Conservation (phyloP, 2,797 vertebrate species). For the Cynodonichthys magdalenae region DNA sequence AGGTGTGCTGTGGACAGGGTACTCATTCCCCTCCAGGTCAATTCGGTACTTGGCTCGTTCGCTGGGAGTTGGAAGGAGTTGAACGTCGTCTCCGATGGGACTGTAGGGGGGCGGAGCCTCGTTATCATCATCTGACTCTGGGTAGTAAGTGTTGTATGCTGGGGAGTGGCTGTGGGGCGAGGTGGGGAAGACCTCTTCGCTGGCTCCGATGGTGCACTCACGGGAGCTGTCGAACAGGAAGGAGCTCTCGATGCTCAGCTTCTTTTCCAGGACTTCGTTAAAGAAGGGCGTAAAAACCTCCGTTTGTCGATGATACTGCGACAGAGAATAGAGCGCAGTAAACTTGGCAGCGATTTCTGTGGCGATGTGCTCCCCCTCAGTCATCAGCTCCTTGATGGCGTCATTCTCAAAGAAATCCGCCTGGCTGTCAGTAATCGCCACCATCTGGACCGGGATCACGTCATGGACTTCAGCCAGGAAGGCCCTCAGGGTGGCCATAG, state of each 20-base stretch:
- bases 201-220: slow-evolving; percentile 85
- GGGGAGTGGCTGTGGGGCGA: slow-evolving; percentile 92
- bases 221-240: slow-evolving; percentile 91
- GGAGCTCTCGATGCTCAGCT: slow-evolving; percentile 92
- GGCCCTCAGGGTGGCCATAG: slow-evolving; percentile 98
- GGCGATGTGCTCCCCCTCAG: slow-evolving; percentile 98
- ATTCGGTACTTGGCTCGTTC: slow-evolving; percentile 92
- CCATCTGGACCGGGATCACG: slow-evolving; percentile 97
- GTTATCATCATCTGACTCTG: slow-evolving; percentile 95
- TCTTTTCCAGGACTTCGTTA: slow-evolving; percentile 96
- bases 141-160: slow-evolving; percentile 89
- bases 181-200: slow-evolving; percentile 92
- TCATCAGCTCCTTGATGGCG: slow-evolving; percentile 98
- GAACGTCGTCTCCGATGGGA: slow-evolving; percentile 97
- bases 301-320: slow-evolving; percentile 96
- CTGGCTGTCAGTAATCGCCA: slow-evolving; percentile 98
- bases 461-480: slow-evolving; percentile 98
- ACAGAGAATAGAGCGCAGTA: slow-evolving; percentile 96
- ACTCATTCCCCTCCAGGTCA: slow-evolving; percentile 97
- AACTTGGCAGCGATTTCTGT: slow-evolving; percentile 98
- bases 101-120: slow-evolving; percentile 98
- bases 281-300: slow-evolving; percentile 98
- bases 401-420: slow-evolving; percentile 99
- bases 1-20: slow-evolving; percentile 94
- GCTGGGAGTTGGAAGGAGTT: slow-evolving; percentile 92